Percentiles rank a stretch among this genome's conserved stretches.
Conservation (phyloP, 1,140 invertebrate genomes). For the Polypedilum vanderplanki region DNA sequence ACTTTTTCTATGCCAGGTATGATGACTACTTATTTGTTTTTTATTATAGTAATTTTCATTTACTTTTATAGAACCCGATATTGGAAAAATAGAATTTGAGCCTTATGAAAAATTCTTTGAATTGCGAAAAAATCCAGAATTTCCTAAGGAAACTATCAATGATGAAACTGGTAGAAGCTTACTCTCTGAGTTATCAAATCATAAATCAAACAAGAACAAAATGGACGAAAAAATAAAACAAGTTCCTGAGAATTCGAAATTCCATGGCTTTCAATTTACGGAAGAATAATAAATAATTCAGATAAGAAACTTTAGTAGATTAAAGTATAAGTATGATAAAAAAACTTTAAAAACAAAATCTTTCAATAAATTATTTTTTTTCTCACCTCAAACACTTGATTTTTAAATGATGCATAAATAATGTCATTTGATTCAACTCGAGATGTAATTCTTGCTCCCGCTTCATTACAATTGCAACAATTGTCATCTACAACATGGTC, state of each 20-base stretch:
- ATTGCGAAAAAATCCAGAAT: no score
- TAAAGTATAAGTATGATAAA: neutral
- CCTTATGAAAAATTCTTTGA: no score
- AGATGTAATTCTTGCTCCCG: conserved; percentile 73
- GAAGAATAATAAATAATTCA: neutral
- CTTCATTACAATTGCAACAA: conserved; percentile 81
- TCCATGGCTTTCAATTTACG: neutral
- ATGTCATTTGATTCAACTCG: conserved; percentile 69
- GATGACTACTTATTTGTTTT: no score
- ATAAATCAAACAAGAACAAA: neutral
- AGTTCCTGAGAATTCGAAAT: neutral
- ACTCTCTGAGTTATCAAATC: neutral
- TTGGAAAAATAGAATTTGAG: no score
- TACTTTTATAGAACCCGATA: no score
- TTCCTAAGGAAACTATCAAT: no score
- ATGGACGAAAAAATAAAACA: neutral
- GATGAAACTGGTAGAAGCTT: neutral
- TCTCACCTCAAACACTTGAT: conserved; percentile 66
- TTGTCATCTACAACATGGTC: conserved; percentile 72
- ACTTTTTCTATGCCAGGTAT: no score
- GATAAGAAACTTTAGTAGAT: no score
- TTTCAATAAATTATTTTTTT: neutral
- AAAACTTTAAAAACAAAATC: neutral
- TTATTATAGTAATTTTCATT: no score
- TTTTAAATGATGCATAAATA: conserved; percentile 79